phyloP scores from a whole-genome alignment of 2,888 invertebrate species.

The Plemyria rubiginata region DNA sequence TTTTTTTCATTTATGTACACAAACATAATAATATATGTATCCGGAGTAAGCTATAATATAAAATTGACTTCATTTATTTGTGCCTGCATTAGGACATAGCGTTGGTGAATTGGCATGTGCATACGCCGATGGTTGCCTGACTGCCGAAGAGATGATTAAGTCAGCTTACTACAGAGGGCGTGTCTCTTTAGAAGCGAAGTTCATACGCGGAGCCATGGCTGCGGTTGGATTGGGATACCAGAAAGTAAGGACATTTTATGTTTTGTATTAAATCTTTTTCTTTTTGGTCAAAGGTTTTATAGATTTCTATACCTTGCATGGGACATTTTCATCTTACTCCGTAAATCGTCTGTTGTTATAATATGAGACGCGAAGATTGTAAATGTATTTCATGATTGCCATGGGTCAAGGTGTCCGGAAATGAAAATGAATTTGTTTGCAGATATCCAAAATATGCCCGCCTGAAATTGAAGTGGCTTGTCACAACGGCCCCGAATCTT shows the following conservation, averaged over 20 bases:
- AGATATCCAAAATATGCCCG: slow-evolving; percentile 62
- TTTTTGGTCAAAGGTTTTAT: background rate
- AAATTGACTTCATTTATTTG: background rate
- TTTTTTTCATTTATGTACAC: no score
- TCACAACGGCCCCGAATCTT: slow-evolving; percentile 89
- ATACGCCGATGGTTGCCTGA: slow-evolving; percentile 94
- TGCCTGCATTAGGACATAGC: slow-evolving; percentile 51
- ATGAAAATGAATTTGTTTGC: slow-evolving; percentile 3
- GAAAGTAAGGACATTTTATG: slow-evolving; percentile 55
- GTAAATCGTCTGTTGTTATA: no score
- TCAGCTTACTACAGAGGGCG: slow-evolving; percentile 91
- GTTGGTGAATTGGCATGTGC: slow-evolving; percentile 96
- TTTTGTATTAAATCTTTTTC: background rate
- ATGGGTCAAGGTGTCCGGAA: no score
- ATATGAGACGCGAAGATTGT: no score
- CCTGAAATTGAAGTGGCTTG: slow-evolving; percentile 86
- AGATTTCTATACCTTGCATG: no score
- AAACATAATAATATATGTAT: no score
- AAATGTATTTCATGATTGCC: no score
- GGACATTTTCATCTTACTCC: no score
- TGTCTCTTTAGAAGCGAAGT: slow-evolving; percentile 86
- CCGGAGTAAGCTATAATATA: no score
- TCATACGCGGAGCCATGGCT: slow-evolving; percentile 92
- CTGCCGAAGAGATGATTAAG: slow-evolving; percentile 91
- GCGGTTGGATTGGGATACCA: slow-evolving; percentile 88